Percentiles rank a stretch among this genome's conserved stretches.
These are phyloP conservation scores for Accipiter cooperii DNA, from an alignment of 2,113 vertebrate genomes.

Conservation along the genomic window DNA sequence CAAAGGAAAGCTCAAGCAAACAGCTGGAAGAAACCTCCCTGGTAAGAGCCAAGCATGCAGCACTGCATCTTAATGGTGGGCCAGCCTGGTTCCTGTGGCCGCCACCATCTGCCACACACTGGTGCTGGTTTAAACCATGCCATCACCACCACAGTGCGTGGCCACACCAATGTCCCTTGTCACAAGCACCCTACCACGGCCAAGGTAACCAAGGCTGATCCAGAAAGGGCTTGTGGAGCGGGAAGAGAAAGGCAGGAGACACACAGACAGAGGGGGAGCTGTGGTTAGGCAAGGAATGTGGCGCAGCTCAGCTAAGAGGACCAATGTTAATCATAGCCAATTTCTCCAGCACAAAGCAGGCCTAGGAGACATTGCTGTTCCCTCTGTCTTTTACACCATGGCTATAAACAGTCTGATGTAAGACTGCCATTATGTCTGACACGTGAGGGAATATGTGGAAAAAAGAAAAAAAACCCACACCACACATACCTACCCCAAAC, in stretches of 20 bases:
- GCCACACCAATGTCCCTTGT: background rate
- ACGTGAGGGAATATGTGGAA: background rate
- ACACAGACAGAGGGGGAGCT: background rate
- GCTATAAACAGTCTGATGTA: background rate
- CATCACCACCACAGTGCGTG: rapidly evolving
- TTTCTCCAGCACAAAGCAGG: background rate
- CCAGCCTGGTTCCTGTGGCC: background rate
- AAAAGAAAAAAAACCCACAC: background rate
- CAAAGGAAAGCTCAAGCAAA: background rate
- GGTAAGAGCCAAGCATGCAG: background rate
- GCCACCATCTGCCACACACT: background rate
- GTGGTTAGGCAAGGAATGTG: background rate
- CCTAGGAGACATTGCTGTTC: background rate
- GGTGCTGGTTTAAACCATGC: background rate
- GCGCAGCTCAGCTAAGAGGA: background rate
- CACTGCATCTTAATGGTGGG: background rate
- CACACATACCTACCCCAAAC: background rate
- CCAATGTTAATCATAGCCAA: background rate
- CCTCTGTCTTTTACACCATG: background rate
- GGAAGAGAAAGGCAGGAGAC: background rate
- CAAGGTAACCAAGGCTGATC: background rate
- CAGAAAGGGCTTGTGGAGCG: background rate
- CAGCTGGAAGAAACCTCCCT: background rate
- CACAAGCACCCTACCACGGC: background rate
- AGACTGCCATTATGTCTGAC: background rate